phyloP scores from a whole-genome alignment of 2,888 invertebrate species.

The Ceraclea dissimilis region DNA sequence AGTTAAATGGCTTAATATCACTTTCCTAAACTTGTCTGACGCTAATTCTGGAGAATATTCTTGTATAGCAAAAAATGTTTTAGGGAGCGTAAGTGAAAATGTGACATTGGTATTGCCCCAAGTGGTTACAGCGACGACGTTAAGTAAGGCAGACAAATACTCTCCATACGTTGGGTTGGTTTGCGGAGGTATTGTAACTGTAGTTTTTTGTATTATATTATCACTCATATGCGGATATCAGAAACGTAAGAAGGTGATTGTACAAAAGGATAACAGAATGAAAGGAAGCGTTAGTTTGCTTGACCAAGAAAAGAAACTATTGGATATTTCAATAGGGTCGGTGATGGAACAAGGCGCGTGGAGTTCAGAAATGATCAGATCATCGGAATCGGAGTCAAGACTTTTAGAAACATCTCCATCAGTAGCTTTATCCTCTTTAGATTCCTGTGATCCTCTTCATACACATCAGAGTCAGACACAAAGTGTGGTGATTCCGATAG shows the following conservation, averaged over 20 bases:
- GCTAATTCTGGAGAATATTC: slow-evolving; percentile 50
- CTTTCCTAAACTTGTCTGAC: slow-evolving; percentile 44
- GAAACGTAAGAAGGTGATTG: slow-evolving; percentile 41
- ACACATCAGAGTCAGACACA: slow-evolving; percentile 27
- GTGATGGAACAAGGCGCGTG: slow-evolving; percentile 49
- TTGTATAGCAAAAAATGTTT: slow-evolving; percentile 48
- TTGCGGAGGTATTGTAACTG: slow-evolving; percentile 54
- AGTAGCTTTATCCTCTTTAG: slow-evolving; percentile 28
- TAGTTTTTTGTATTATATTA: slow-evolving; percentile 49
- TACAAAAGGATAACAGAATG: slow-evolving; percentile 52
- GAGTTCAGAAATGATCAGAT: slow-evolving; percentile 45
- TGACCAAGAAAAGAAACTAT: slow-evolving; percentile 66
- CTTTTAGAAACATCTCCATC: slow-evolving; percentile 33
- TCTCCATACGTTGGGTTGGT: slow-evolving; percentile 57
- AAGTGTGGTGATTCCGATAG: slow-evolving; percentile 41
- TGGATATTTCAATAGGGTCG: slow-evolving; percentile 64
- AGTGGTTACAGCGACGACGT: slow-evolving; percentile 62
- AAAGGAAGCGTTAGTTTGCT: slow-evolving; percentile 65
- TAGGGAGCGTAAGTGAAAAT: slow-evolving; percentile 44
- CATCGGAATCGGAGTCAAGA: slow-evolving; percentile 46
- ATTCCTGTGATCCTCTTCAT: slow-evolving; percentile 31
- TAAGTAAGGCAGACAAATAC: slow-evolving; percentile 55
- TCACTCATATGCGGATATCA: slow-evolving; percentile 45
- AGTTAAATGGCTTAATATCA: slow-evolving; percentile 54
- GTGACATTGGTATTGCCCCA: slow-evolving; percentile 58